Conservation (phyloP, 2,888 invertebrate species). For the Lymantria dispar region DNA sequence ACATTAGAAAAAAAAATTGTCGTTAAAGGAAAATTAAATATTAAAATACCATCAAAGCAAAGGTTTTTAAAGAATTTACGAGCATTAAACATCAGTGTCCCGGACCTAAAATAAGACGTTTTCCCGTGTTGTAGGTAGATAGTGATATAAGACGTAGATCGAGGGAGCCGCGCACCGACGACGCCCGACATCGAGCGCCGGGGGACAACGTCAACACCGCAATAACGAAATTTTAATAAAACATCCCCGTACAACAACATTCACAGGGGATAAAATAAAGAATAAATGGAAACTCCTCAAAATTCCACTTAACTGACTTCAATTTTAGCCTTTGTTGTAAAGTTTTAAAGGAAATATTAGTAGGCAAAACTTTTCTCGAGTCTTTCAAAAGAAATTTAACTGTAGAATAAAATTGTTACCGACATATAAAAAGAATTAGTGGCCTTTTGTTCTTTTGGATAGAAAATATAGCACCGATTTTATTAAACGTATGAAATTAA, state of each 20-base stretch:
- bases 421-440: constrained; percentile 35
- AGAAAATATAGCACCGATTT: constrained; percentile 29
- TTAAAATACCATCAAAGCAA: constrained; percentile 66
- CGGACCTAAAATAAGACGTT: constrained; percentile 51
- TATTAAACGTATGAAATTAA: constrained; percentile 55
- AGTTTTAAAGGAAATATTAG: constrained; percentile 39
- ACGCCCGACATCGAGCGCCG: constrained; percentile 11
- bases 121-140: constrained; percentile 28
- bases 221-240: constrained; percentile 73
- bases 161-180: constrained; percentile 9
- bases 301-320: constrained; percentile 49
- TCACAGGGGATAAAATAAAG: constrained; percentile 46
- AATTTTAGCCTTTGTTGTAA: constrained; percentile 51
- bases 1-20: constrained; percentile 38
- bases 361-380: constrained; percentile 34
- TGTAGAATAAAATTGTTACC: constrained; percentile 27
- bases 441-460: constrained; percentile 34
- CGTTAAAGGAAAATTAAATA: constrained; percentile 73
- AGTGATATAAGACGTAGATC: neutral
- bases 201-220: constrained; percentile 52
- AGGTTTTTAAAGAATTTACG: constrained; percentile 67
- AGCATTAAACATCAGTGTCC: constrained; percentile 58
- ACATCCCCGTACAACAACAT: constrained; percentile 47
- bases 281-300: constrained; percentile 49
- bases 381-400: constrained; percentile 32